Evolutionary conservation across 1,140 invertebrate species (phyloP), one percentile per base, ranked within the genome.

Genomic region (Leptinotarsa defecta): DNA sequence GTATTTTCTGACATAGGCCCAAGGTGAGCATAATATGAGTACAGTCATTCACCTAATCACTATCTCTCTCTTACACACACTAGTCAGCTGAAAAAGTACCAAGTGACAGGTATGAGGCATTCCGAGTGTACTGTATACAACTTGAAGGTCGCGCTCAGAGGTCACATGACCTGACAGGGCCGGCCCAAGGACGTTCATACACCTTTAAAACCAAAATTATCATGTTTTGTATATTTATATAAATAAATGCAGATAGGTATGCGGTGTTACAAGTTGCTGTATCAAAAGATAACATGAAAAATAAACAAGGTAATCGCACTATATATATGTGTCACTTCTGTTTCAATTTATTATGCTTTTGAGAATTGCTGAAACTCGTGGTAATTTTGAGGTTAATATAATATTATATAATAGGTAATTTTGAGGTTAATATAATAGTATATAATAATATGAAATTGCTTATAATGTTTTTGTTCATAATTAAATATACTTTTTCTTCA

Each of bases 1-100:
- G 74, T 78, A 79, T 81, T 81, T 78, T 73, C 22, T 74, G 77
- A 79, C 78, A 77, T 81, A 68, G 75, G 76, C 71, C 78, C 80
- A 81, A 81, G 78, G 80, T 81, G 72, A 81, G 74, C 78, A 75
- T 73, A 73, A 76, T 74, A 73, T 70, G 72, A 64, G 76, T 77
- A 79, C 78, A 79, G 78, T 79, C 78, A 79, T 77, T 77, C 73
- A 79, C 76, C 76, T 71, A 75, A 77, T 49, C 75, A 43, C 52
- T 48, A 27, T 48, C 52, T 64, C 57, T 73, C 57, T 73, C 70
- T 69, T 52, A 75, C 70, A 69, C 48, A 22, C 63, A 73, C 63
- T 73, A 17, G 43, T 62, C 48, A 73, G 61, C 43, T 65, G 57
- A 73, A 73, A 73, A 73, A 73, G 22, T 71, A 57, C 48, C 52